Evolutionary conservation across 1,140 invertebrate species (phyloP), one percentile per base, ranked within the genome.

Genomic region (Solenopsis invicta): DNA sequence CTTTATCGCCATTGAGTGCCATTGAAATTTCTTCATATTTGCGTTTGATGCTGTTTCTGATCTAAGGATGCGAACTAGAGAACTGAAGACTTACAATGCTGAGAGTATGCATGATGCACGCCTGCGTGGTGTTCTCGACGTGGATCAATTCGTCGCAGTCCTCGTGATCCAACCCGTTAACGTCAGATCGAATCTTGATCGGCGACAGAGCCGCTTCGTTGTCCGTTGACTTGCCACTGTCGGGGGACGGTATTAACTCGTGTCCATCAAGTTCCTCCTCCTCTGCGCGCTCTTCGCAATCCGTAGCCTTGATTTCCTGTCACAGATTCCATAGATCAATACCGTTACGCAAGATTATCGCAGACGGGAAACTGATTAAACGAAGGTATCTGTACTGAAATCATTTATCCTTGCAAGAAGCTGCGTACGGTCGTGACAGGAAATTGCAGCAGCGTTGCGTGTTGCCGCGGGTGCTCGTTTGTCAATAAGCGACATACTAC

Each of bases 31-130:
- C 13, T 69, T 50, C 41, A 3, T 66, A 64, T 16, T 24, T 8
- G 16, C 5, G 6, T 24, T 62, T 45, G 12, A 37, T 54, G 34
- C n/a, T 37, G 34, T 48, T 13, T 64, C 48, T 41, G 10, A 80
- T 69, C 41, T 0, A 6, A 29, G 41, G 8, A 76, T 75, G 69
- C 4, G 6, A 21, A 71, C 0, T 13, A 10, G 18, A 54, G 4
- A 13, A 18, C 9, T 13, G 29, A 64, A 74, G 45, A 96, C 96
- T 96, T 93, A 96, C 96, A 94, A 96, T 96, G 93, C 95, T 96
- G 75, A 96, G 92, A 29, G 96, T 94, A 76, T 95, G 96, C 90
- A 96, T 95, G 87, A 96, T 96, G 86, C 96, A 96, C 48, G 95
- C 93, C 84, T 94, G 93, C 21, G 94, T 93, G 41, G 94, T 95